These are phyloP conservation scores for Calliphora vomitoria DNA, from an alignment of 2,888 invertebrate genomes.

Conservation along the genomic window DNA sequence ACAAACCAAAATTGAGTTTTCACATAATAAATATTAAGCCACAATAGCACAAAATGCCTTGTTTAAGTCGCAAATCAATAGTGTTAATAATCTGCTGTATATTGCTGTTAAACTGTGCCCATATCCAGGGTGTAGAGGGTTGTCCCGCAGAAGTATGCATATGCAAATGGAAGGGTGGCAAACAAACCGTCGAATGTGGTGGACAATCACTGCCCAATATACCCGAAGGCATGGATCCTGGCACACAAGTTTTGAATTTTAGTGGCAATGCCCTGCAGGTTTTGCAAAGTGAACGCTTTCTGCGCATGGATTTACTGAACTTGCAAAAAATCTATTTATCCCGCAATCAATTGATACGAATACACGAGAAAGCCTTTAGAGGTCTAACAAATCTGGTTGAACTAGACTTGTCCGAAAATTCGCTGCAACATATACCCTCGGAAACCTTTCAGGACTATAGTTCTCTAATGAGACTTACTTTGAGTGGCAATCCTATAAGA, in stretches of 20 bases:
- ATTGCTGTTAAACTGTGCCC: conserved; percentile 48
- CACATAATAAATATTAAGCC: background rate
- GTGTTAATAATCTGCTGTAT: conserved; percentile 38
- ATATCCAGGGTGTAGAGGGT: conserved; percentile 58
- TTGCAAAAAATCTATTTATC: conserved; percentile 94
- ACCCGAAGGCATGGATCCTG: conserved; percentile 92
- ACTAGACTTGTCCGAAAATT: conserved; percentile 93
- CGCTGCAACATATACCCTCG: conserved; percentile 91
- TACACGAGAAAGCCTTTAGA: conserved; percentile 92
- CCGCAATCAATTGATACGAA: conserved; percentile 90
- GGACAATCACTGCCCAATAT: conserved; percentile 91
- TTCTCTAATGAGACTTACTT: conserved; percentile 92
- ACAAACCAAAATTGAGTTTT: too few relatives aligned
- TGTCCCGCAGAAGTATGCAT: conserved; percentile 91
- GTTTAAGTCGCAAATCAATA: conserved; percentile 40
- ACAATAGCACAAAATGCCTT: conserved; percentile 54
- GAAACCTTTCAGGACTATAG: conserved; percentile 91
- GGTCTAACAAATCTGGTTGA: conserved; percentile 95
- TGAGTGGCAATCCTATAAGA: conserved; percentile 93
- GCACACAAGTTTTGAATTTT: conserved; percentile 94
- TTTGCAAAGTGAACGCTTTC: conserved; percentile 91
- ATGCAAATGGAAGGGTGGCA: conserved; percentile 97
- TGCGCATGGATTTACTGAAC: conserved; percentile 91
- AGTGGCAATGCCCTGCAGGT: conserved; percentile 92
- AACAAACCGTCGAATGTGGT: conserved; percentile 95